Percentiles rank a stretch among this genome's conserved stretches.
These are phyloP conservation scores for Rattus rattus DNA, from an alignment of 2,113 vertebrate genomes.

Conservation along the genomic window DNA sequence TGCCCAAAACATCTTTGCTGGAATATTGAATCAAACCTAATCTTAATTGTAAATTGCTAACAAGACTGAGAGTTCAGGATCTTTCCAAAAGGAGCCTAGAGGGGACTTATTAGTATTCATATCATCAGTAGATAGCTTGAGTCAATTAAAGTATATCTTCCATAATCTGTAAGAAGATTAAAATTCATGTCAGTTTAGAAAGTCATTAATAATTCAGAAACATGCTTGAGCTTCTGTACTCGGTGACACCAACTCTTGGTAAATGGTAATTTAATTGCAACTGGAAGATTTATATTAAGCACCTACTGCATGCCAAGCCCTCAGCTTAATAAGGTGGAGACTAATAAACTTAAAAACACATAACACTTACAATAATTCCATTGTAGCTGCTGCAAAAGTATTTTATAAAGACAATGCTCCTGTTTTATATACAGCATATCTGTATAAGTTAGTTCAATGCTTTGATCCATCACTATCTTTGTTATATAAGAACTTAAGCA, in stretches of 20 bases:
- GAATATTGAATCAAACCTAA: constrained; percentile 57
- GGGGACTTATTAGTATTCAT: constrained; percentile 50
- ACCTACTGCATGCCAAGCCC: background rate
- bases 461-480: background rate
- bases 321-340: background rate
- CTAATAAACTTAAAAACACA: background rate
- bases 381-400: background rate
- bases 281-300: background rate
- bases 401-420: background rate
- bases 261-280: constrained; percentile 49
- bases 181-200: constrained; percentile 54
- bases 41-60: constrained; percentile 30
- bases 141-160: constrained; percentile 67
- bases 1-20: constrained; percentile 28
- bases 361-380: background rate
- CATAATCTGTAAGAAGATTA: constrained; percentile 66
- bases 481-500: background rate
- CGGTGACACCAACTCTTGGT: constrained; percentile 11
- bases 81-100: constrained; percentile 17
- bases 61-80: background rate
- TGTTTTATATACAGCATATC: background rate
- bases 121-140: constrained; percentile 30
- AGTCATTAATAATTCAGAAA: constrained; percentile 64
- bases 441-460: background rate
- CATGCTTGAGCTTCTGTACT: constrained; percentile 47